Conservation (phyloP, 2,113 vertebrate genomes). For the Seriola rivoliana region DNA sequence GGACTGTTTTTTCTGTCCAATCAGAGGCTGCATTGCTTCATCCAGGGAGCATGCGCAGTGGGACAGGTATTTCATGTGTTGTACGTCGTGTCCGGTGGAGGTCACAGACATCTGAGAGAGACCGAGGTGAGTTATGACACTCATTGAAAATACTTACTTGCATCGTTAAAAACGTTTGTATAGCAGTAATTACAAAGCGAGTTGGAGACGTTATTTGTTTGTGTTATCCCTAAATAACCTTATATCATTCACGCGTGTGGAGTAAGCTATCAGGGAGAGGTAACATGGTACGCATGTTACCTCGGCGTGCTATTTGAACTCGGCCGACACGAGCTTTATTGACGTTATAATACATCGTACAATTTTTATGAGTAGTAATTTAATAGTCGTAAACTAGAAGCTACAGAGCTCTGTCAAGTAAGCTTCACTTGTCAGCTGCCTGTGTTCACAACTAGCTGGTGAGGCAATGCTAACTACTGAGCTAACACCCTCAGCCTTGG, state of each 20-base stretch:
- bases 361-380: not conserved
- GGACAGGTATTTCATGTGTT: slow-evolving; percentile 61
- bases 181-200: rapidly evolving
- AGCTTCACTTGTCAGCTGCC: not conserved
- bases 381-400: rapidly evolving
- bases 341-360: not conserved
- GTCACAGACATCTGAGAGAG: slow-evolving; percentile 75
- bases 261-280: not conserved
- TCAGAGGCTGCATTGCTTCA: slow-evolving; percentile 51
- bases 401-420: rapidly evolving
- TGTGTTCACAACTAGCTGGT: not conserved
- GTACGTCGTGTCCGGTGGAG: slow-evolving; percentile 79
- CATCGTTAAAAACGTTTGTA: not conserved
- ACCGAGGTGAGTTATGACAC: slow-evolving; percentile 69
- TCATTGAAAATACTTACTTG: not conserved
- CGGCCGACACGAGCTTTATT: not conserved
- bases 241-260: not conserved
- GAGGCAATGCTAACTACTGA: slow-evolving; percentile 36
- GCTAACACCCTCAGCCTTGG: slow-evolving; percentile 53
- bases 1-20: slow-evolving; percentile 53
- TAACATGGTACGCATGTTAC: slow-evolving; percentile 33
- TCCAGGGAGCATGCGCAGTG: slow-evolving; percentile 71
- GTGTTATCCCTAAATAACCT: not conserved
- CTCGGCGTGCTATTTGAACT: not conserved
- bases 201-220: rapidly evolving